Base-by-base conservation (phyloP, 2,888 invertebrate genomes). In the Xylocampa areola region DNA sequence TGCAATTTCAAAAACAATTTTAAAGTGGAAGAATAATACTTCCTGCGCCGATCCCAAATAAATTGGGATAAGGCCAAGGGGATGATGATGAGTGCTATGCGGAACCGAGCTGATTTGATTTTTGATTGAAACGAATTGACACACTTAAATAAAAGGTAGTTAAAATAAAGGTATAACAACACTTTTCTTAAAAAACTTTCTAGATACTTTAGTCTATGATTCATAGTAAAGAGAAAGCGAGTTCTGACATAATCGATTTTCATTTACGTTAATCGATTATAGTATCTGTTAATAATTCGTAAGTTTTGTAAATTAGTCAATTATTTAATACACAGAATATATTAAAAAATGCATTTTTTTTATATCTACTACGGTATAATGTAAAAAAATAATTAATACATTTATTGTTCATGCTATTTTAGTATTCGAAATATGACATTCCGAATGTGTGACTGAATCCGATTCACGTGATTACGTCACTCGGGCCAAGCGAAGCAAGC, bases 401-500 rank as follows among this genome's bases (percentile, higher is more conserved):
- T 30, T 11, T n/a, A 10, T 4, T 14, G n/a, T 3, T 6, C 2
- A 19, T 2, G 11, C 4, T n/a, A 33, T 7, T 19, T 30, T 2
- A 43, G 19, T 29, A 59, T 47, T 72, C 68, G 68, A 52, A 7
- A 6, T 39, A 30, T 61, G 47, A n/a, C 55, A 57, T 55, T 33
- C 11, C 73, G 72, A 73, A 50, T 65, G 27, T 33, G 14, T 59
- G 47, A 58, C 45, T 47, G 49, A 57, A 19, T 52, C 44, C 73
- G 72, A 73, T 79, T 72, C 73, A 73, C 77, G 72, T 77, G 79
- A 82, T 80, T 84, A 83, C 86, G 86, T 86, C 88, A 89, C 88
- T 88, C 80, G 59, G 81, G 81, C 87, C 88, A 90, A 91, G 91
- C 91, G 89, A 88, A 88, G 88, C 85, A 75, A 81, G 79, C 80